Evolutionary conservation across 2,888 invertebrate species (phyloP).

Genomic region (Anoplius nigerrimus): DNA sequence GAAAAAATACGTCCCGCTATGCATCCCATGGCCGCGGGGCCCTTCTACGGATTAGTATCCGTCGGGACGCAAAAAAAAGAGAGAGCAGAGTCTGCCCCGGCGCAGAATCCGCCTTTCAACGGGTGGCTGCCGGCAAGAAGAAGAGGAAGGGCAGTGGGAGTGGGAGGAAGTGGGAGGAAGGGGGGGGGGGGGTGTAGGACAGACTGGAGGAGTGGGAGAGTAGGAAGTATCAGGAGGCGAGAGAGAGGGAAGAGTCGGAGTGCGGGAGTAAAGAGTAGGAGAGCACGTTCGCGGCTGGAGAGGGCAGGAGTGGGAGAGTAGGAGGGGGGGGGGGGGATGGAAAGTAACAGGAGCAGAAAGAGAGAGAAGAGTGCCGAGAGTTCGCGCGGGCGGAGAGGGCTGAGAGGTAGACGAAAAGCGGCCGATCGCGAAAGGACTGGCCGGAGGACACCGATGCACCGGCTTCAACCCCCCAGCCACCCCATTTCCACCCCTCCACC

Average conservation of each 20-base stretch:
- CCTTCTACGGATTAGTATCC: conserved; percentile 12
- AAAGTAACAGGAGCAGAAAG: too few relatives aligned
- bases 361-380: too few relatives aligned
- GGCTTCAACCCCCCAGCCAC: not conserved
- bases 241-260: not conserved
- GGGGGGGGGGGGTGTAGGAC: not conserved
- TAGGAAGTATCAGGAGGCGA: not conserved
- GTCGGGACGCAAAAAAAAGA: conserved; percentile 2
- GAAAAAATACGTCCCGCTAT: not conserved
- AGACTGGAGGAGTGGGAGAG: not conserved
- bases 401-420: too few relatives aligned
- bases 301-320: not conserved
- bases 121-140: not conserved
- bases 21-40: not conserved
- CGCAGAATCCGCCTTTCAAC: conserved; percentile 5
- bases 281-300: too few relatives aligned
- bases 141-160: conserved; percentile 3
- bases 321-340: not conserved
- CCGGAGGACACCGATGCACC: conserved; percentile 29
- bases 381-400: too few relatives aligned
- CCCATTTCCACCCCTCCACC: not conserved
- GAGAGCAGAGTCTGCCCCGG: not conserved
- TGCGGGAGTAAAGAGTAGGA: too few relatives aligned
- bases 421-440: conserved; percentile 18
- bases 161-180: not conserved